phyloP scores from a whole-genome alignment of 2,888 invertebrate species.

The Furcula furcula region DNA sequence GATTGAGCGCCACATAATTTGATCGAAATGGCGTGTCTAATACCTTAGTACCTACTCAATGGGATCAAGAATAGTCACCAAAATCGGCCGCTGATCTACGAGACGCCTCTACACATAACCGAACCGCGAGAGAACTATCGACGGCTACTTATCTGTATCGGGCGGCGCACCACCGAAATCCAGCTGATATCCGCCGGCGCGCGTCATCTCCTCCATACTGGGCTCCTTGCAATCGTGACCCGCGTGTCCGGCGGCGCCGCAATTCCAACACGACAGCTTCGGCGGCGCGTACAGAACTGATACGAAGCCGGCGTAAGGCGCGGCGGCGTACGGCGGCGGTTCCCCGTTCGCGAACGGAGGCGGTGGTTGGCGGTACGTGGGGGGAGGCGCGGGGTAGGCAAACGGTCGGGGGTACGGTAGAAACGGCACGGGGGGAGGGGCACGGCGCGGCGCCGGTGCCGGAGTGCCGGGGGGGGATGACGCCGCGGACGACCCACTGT shows the following conservation, averaged over 20 bases:
- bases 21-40: no score
- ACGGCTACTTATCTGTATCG: conserved; percentile 64
- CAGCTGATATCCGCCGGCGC: conserved; percentile 85
- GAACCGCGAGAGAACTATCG: no score
- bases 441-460: conserved; percentile 48
- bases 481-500: conserved; percentile 69
- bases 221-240: conserved; percentile 94
- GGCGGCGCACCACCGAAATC: conserved; percentile 82
- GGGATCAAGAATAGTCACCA: no score
- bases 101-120: no score
- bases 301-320: conserved; percentile 69
- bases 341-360: conserved; percentile 75
- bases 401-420: conserved; percentile 64
- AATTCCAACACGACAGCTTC: conserved; percentile 94
- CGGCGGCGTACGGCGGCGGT: conserved; percentile 66
- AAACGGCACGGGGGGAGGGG: conserved; percentile 53
- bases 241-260: conserved; percentile 91
- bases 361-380: conserved; percentile 65
- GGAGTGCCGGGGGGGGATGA: conserved; percentile 70
- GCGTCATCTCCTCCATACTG: conserved; percentile 95
- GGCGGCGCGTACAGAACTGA: conserved; percentile 82
- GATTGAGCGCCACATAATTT: no score
- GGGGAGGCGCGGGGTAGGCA: conserved; percentile 66
- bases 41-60: no score
- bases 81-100: no score